Conservation (phyloP, 1,140 invertebrate species). For the Cepaea nemoralis region DNA sequence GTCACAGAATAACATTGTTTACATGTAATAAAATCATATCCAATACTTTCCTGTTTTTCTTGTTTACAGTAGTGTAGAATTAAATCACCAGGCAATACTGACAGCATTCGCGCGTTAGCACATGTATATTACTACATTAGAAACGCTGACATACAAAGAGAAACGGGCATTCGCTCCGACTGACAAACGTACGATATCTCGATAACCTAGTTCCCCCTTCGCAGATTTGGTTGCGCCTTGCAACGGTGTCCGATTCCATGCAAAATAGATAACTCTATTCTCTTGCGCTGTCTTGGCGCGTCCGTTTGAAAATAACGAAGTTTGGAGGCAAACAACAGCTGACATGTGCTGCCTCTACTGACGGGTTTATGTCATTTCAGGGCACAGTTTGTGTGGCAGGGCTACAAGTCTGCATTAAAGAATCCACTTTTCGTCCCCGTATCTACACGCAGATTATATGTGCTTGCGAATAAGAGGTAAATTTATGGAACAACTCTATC, state of each 20-base stretch:
- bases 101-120: too few relatives aligned
- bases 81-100: too few relatives aligned
- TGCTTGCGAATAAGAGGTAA: background rate
- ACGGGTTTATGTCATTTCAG: background rate
- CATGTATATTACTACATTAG: too few relatives aligned
- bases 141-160: too few relatives aligned
- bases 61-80: too few relatives aligned
- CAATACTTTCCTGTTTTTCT: too few relatives aligned
- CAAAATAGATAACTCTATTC: background rate
- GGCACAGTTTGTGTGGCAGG: background rate
- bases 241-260: background rate
- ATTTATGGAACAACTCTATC: conserved; percentile 7
- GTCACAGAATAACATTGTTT: too few relatives aligned
- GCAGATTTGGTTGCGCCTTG: background rate
- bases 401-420: background rate
- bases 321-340: background rate
- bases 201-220: background rate
- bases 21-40: too few relatives aligned
- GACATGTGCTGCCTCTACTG: background rate
- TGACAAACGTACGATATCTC: background rate
- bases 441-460: conserved; percentile 1
- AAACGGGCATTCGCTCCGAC: background rate
- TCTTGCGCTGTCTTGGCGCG: background rate
- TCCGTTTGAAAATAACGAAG: background rate
- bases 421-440: background rate